These are phyloP conservation scores for Xyrichtys novacula DNA, from an alignment of 2,797 vertebrate species.

Conservation along the genomic window DNA sequence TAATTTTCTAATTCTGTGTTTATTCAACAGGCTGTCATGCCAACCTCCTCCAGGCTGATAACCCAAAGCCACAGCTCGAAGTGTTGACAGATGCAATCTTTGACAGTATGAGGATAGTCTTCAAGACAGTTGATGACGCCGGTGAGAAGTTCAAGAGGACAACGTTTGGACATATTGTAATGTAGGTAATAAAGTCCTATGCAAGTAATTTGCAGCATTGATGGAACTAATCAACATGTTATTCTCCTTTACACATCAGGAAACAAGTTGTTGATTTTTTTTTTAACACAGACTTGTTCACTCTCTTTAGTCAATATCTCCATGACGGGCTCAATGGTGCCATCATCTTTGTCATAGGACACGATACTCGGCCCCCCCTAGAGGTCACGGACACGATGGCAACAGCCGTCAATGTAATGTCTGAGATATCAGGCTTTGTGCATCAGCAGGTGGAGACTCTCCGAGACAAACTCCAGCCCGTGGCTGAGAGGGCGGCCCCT, in stretches of 20 bases:
- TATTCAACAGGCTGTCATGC: constrained; percentile 81
- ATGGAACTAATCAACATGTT: not conserved
- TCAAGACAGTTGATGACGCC: constrained; percentile 81
- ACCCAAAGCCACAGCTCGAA: constrained; percentile 83
- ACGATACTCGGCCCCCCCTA: too few relatives aligned
- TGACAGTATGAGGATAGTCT: constrained; percentile 85
- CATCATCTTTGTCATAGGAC: too few relatives aligned
- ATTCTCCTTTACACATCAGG: too few relatives aligned
- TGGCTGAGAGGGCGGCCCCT: constrained; percentile 72
- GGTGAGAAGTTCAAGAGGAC: constrained; percentile 78
- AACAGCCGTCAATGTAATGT: constrained; percentile 49
- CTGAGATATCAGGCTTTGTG: too few relatives aligned
- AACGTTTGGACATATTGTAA: constrained; percentile 79
- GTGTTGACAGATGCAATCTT: constrained; percentile 84
- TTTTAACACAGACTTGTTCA: too few relatives aligned
- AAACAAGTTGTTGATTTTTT: too few relatives aligned
- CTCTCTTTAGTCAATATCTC: too few relatives aligned
- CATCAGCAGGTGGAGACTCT: constrained; percentile 64
- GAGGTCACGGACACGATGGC: too few relatives aligned
- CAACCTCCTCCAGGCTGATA: constrained; percentile 82
- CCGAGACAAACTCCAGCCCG: constrained; percentile 75
- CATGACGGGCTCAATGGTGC: too few relatives aligned
- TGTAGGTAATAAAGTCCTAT: too few relatives aligned
- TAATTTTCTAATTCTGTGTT: too few relatives aligned
- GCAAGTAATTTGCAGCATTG: constrained; percentile 80